These are phyloP conservation scores for Lycodopsis pacificus DNA, from an alignment of 2,797 vertebrate species.

Conservation along the genomic window DNA sequence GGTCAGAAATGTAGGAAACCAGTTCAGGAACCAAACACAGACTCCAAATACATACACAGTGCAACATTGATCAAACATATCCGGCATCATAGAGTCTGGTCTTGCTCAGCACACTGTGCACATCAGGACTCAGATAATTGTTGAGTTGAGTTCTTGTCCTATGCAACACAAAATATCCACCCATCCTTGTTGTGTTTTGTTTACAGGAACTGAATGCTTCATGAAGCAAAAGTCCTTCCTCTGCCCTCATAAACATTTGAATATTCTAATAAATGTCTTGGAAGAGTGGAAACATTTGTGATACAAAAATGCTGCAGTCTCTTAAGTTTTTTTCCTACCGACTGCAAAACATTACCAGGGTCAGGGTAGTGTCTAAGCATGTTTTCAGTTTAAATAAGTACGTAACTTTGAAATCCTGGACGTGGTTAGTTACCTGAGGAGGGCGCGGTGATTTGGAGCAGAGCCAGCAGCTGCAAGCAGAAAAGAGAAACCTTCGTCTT, in stretches of 20 bases:
- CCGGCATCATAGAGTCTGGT: background rate
- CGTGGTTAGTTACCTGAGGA: slow-evolving; percentile 60
- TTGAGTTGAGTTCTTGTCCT: background rate
- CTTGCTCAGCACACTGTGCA: background rate
- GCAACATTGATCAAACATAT: background rate
- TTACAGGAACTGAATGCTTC: background rate
- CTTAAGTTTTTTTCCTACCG: background rate
- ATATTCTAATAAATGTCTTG: slow-evolving; percentile 3
- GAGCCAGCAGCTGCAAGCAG: slow-evolving; percentile 53
- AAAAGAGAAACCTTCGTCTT: background rate
- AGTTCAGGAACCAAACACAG: background rate
- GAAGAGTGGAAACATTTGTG: background rate
- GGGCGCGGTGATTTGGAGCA: slow-evolving; percentile 52
- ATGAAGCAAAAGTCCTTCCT: too few species aligned
- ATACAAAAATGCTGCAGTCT: background rate
- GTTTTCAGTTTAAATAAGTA: background rate
- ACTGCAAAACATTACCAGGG: background rate
- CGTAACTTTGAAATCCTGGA: background rate
- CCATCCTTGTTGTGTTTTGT: background rate
- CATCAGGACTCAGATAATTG: background rate
- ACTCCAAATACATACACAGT: background rate
- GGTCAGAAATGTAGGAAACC: background rate
- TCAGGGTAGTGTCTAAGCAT: background rate
- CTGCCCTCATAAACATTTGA: slow-evolving; percentile 2
- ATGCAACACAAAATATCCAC: background rate